Evolutionary conservation across 2,797 vertebrate species (phyloP), one percentile per base, ranked within the genome.

Genomic region (Brachyrhaphis roseni): DNA sequence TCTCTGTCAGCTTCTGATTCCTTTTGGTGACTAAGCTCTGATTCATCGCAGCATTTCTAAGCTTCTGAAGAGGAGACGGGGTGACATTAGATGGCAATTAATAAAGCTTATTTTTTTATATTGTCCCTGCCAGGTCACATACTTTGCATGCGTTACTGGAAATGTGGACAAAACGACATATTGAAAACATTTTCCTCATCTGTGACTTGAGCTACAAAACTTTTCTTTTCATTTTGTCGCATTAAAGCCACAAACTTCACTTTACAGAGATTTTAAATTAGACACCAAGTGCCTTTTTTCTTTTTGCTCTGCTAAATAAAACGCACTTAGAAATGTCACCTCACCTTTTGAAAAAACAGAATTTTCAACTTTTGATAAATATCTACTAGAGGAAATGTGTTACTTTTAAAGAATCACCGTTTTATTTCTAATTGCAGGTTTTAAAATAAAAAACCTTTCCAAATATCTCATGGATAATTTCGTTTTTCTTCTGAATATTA

Each of bases 11-110:
- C 43, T 41, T 83, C 82, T 84, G 85, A 91, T 90, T 91, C 81
- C 88, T 92, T 59, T 78, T 84, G 76, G 79, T 93, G 93, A 90
- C 70, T 82, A 87, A 62, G 86, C 85, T 84, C 80, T 88, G 86
- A 91, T 85, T 89, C 79, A 88, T 53, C 86, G 79, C 62, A 86
- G 84, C 85, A 79, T 68, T 59, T 78, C 20, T 36, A 11, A 34
- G 31, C 62, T 77, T 49, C 57, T 41, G 55, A 68, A 79, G 51
- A 78, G 68, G 71, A 80, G 83, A 80, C 6, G 0, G 68, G 43
- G 6, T 43, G 45, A 62, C 71, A 59, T 55, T 75, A 86, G 82
- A 83, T 73, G 80, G 74, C 23, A 86, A 49, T 23, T 34, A 74
- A 59, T 28, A 28, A 45, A 75, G 15, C 39, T 41, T 41, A 13